A percentile compares a stretch with the other conserved stretches of the same genome.
These are phyloP conservation scores for Bucorvus abyssinicus DNA, from an alignment of 2,797 vertebrate genomes.

Conservation along the genomic window DNA sequence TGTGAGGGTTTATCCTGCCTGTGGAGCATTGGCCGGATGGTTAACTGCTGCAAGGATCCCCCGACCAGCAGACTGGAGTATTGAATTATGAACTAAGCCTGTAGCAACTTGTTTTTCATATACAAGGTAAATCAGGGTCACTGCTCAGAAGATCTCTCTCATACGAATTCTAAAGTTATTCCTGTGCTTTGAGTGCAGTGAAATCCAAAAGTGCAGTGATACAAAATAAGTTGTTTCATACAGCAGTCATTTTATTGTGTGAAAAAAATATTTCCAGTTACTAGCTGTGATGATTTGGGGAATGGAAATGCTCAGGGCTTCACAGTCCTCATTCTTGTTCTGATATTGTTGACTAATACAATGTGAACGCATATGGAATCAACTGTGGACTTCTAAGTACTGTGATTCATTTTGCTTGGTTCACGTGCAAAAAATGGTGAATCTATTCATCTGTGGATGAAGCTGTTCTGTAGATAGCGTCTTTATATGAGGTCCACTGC, in stretches of 20 bases:
- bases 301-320: not conserved
- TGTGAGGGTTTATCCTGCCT: not conserved
- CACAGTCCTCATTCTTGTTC: not conserved
- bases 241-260: not conserved
- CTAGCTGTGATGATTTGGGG: not conserved
- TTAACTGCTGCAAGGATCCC: not conserved
- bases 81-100: not conserved
- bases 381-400: not conserved
- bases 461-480: not conserved
- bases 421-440: not conserved
- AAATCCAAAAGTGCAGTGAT: not conserved
- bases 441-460: not conserved
- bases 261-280: not conserved
- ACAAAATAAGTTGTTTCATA: not conserved
- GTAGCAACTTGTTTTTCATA: not conserved
- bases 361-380: rapidly evolving
- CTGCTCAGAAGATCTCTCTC: not conserved
- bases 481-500: not conserved
- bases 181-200: not conserved
- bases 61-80: not conserved
- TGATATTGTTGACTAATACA: not conserved
- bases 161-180: not conserved
- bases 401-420: not conserved
- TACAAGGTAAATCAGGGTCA: not conserved
- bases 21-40: not conserved